A percentile compares a stretch with the other conserved stretches of the same genome.
Conservation (phyloP, 1,140 invertebrate genomes). For the Leptonema lineaticorne region DNA sequence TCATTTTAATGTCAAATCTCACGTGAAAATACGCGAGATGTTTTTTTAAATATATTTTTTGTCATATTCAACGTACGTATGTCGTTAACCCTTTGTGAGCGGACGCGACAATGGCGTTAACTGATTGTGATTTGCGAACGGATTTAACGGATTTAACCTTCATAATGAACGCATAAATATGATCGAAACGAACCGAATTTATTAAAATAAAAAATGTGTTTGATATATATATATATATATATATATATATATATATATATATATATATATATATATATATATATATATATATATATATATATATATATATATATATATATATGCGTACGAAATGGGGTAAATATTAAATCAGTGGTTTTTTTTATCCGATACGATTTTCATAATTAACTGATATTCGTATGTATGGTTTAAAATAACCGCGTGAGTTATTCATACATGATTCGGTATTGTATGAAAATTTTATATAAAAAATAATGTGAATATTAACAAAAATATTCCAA, state of each 20-base stretch:
- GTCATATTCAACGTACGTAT: not conserved
- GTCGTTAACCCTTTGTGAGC: slow-evolving; percentile 7
- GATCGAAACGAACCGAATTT: not conserved
- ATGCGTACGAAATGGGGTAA: too few relatives aligned
- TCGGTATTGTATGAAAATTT: too few relatives aligned
- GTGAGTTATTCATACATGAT: too few relatives aligned
- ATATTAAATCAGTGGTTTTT: too few relatives aligned
- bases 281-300: too few relatives aligned
- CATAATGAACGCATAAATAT: not conserved
- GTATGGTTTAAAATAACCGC: too few relatives aligned
- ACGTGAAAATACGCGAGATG: not conserved
- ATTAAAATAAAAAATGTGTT: not conserved
- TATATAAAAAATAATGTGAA: too few relatives aligned
- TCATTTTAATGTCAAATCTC: too few relatives aligned
- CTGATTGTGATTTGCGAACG: slow-evolving; percentile 30
- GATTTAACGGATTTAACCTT: slow-evolving; percentile 1
- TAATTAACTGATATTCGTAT: too few relatives aligned
- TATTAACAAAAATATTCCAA: too few relatives aligned
- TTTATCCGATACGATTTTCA: too few relatives aligned
- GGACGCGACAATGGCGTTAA: slow-evolving; percentile 10
- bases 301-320: too few relatives aligned
- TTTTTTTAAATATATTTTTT: slow-evolving; percentile 5
- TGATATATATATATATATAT: not conserved
- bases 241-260: not conserved
- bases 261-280: not conserved